Evolutionary conservation across 2,113 vertebrate genomes (phyloP), one percentile per base, ranked within the genome.

Genomic region (Saguinus imperator): DNA sequence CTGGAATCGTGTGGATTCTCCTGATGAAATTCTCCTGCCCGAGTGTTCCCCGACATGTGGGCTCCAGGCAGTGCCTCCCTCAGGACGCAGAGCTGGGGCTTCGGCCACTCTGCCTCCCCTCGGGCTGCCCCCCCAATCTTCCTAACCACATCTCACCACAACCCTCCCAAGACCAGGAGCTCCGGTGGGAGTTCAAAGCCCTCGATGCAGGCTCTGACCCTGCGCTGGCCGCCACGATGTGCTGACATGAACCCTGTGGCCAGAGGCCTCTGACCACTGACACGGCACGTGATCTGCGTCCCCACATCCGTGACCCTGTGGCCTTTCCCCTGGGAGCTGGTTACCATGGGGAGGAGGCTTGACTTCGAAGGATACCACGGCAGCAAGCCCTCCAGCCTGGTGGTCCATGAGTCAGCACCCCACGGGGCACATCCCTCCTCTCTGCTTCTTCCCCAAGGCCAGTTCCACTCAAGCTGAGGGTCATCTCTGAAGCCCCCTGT

Each of bases 391-490:
- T 29, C 73, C 73, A 45, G 73, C 73, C 61, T 32, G 61, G 61
- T 6, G 61, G 61, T 27, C 61, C 27, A 14, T 6, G 61, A 32
- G 61, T 29, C 61, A 32, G 61, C 27, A 64, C 61, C 61, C 61
- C 12, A 32, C 2, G 5, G 61, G 27, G 29, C 12, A 13, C 12
- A 6, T 12, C 61, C 61, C 29, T 32, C 61, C 61, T 64, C 61
- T 64, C 61, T 32, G 61, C 61, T 64, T 5, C 61, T 64, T 32
- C 61, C 61, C 27, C 2, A 64, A 14, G 61, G 27, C 37, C 70
- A 73, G 37, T 10, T n/a, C 37, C 20, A 23, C 20, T 1, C 3
- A 25, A 6, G 37, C 40, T 14, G 25, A 4, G 2, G 6, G 3
- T 27, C 4, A 0, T 27, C 61, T 64, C 73, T 75, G 72, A 25